These are phyloP conservation scores for Drosophila emarginata DNA, from an alignment of 2,888 invertebrate species.

Conservation along the genomic window DNA sequence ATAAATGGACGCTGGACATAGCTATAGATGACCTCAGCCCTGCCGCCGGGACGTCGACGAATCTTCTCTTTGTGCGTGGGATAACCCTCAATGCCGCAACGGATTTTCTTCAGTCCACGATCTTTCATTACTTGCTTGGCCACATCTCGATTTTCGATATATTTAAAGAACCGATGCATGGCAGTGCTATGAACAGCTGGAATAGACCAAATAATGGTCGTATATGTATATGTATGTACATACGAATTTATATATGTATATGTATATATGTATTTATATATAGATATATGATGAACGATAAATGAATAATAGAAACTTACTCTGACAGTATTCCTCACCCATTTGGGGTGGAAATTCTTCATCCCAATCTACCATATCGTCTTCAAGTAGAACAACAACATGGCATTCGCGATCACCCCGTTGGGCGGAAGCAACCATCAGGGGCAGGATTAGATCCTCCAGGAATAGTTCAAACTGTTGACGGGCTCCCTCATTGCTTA, in stretches of 20 bases:
- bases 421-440: slow-evolving; percentile 97
- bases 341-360: slow-evolving; percentile 99
- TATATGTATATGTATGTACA: too few relatives aligned
- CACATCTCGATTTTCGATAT: slow-evolving; percentile 99
- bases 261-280: background rate
- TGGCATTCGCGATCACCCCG: slow-evolving; percentile 99
- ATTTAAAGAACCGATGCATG: slow-evolving; percentile 99
- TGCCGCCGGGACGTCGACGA: slow-evolving; percentile 95
- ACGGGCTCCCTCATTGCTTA: slow-evolving; percentile 99
- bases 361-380: slow-evolving; percentile 98
- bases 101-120: slow-evolving; percentile 98
- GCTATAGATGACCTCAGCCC: slow-evolving; percentile 97
- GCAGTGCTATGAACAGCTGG: slow-evolving; percentile 95
- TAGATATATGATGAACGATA: background rate
- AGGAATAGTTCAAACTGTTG: slow-evolving; percentile 98
- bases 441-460: slow-evolving; percentile 96
- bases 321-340: slow-evolving; percentile 99
- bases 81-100: slow-evolving; percentile 99
- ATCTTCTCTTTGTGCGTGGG: slow-evolving; percentile 99
- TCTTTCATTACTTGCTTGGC: slow-evolving; percentile 99
- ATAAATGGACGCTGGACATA: slow-evolving; percentile 99
- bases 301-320: slow-evolving; percentile 82
- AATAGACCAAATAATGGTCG: background rate
- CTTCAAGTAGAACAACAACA: slow-evolving; percentile 97
- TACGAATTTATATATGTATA: too few relatives aligned